These are phyloP conservation scores for Tetramorium simillimum DNA, from an alignment of 1,140 invertebrate genomes.

Conservation along the genomic window DNA sequence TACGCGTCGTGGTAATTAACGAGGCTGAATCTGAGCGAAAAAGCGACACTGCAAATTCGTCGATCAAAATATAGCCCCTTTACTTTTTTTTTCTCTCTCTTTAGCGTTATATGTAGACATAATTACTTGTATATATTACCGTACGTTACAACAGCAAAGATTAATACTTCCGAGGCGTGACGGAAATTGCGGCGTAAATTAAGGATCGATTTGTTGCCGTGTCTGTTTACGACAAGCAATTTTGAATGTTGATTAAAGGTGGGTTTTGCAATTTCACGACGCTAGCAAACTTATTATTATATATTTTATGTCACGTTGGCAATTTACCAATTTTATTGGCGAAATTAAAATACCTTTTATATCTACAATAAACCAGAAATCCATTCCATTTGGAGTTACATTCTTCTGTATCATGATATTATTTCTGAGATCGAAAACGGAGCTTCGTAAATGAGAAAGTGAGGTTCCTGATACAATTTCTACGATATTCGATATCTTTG, in stretches of 20 bases:
- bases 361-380: not conserved
- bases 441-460: not conserved
- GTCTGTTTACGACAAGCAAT: conserved; percentile 19
- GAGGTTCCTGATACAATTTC: not conserved
- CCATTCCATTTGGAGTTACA: not conserved
- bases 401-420: not conserved
- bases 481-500: not conserved
- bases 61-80: not conserved
- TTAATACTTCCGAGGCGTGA: conserved; percentile 20
- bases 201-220: conserved; percentile 31
- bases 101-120: not conserved
- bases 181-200: conserved; percentile 35
- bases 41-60: conserved; percentile 32
- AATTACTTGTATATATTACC: not conserved
- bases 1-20: conserved; percentile 26
- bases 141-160: not conserved
- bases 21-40: conserved; percentile 16
- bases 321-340: conserved; percentile 18
- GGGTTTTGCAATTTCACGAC: not conserved
- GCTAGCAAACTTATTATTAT: conserved; percentile 8
- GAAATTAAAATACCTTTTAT: not conserved
- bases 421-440: not conserved
- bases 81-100: not conserved
- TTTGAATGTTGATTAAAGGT: conserved; percentile 34
- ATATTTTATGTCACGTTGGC: not conserved